These are phyloP conservation scores for Thaumatotibia leucotreta DNA, from an alignment of 1,140 invertebrate species.

Conservation along the genomic window DNA sequence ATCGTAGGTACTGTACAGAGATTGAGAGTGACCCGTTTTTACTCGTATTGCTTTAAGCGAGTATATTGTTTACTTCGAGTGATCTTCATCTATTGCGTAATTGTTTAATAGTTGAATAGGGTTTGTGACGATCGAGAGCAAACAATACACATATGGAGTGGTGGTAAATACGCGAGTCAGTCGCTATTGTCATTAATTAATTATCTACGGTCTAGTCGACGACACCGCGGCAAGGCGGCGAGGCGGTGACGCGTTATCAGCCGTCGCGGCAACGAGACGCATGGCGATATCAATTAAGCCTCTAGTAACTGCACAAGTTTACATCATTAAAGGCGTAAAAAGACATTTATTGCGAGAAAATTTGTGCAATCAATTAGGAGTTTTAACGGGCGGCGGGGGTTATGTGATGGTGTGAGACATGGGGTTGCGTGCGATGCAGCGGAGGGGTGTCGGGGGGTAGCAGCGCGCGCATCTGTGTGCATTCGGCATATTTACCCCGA, in stretches of 20 bases:
- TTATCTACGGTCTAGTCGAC: conserved; percentile 52
- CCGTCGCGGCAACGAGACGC: conserved; percentile 22
- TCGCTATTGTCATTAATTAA: conserved; percentile 58
- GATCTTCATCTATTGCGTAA: not conserved
- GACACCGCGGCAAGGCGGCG: conserved; percentile 38
- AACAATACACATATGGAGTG: conserved; percentile 26
- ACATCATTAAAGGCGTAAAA: conserved; percentile 75
- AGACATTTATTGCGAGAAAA: conserved; percentile 76
- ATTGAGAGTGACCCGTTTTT: no score
- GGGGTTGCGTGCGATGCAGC: conserved; percentile 66
- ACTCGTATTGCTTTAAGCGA: no score
- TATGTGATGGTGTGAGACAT: conserved; percentile 37
- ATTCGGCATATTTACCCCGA: conserved; percentile 76
- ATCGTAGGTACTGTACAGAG: no score
- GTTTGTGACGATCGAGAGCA: not conserved
- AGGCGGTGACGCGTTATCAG: conserved; percentile 19
- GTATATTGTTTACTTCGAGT: not conserved
- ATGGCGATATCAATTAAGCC: conserved; percentile 63
- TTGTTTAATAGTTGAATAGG: not conserved
- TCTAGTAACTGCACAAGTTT: conserved; percentile 64
- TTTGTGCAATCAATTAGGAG: conserved; percentile 75
- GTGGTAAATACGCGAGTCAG: conserved; percentile 46
- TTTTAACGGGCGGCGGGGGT: conserved; percentile 39
- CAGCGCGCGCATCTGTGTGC: conserved; percentile 75
- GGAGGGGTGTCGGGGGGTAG: conserved; percentile 36